Evolutionary conservation across 2,113 vertebrate species (phyloP), one percentile per base, ranked within the genome.

Genomic region (Strix uralensis): DNA sequence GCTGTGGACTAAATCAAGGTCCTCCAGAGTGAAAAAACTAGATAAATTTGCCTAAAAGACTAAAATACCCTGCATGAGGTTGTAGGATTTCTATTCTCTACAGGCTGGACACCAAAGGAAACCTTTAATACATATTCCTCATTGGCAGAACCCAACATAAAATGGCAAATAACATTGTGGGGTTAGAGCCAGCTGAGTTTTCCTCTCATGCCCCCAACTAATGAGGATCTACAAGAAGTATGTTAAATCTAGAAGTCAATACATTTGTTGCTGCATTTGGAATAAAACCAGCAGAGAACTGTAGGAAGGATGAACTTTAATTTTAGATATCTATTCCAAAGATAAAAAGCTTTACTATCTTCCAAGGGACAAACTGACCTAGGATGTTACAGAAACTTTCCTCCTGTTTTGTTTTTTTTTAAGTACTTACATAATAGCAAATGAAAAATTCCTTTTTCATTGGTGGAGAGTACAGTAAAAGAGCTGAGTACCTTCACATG

Each of bases 281-380:
- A 95, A 79, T 81, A 75, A 87, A 79, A 81, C 32, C 0, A 17
- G 61, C 61, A 84, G 73, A 93, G 78, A 91, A 52, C 73, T 25
- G 69, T 81, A 92, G 83, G 87, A 95, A 92, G 73, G 69, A 75
- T 79, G 70, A 84, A 74, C 73, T 89, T 92, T 67, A 94, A 88
- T 91, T 95, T 94, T 91, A 92, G 86, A 84, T 58, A 92, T n/a
- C 61, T 61, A 69, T 89, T 92, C 63, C 82, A 86, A 94, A 92
- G 91, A 88, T 66, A 84, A 95, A 91, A 94, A 83, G 59, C 83
- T 94, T 94, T 87, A n/a, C 77, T 92, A 9, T 95, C 65, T 95
- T 96, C 84, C 57, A 71, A 66, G 67, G 81, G 72, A 95, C 94
- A 84, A 91, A 84, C 61, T 89, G 94, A 92, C 86, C 94, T 40